Evolutionary conservation across 1,140 invertebrate genomes (phyloP), one percentile per base, ranked within the genome.

Genomic region (Papilio aristodemus): DNA sequence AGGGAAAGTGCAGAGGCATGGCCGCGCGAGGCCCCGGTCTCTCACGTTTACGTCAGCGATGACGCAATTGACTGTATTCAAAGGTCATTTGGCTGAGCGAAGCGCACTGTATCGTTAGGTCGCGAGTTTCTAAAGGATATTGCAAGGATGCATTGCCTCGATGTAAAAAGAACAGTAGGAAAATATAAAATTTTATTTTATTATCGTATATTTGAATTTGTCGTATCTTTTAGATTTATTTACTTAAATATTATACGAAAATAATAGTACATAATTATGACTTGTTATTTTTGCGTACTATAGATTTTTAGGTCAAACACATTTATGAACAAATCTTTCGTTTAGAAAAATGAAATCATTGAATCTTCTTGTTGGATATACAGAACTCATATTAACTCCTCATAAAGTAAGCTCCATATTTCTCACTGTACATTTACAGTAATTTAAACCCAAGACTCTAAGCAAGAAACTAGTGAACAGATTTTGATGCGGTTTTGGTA

Each of bases 391-490:
- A n/a, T n/a, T n/a, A n/a, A n/a, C n/a, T n/a, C n/a, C n/a, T n/a
- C n/a, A n/a, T n/a, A n/a, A n/a, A n/a, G n/a, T n/a, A n/a, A n/a
- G n/a, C n/a, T n/a, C n/a, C n/a, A n/a, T n/a, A n/a, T n/a, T n/a
- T n/a, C n/a, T n/a, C n/a, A n/a, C n/a, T n/a, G n/a, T n/a, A n/a
- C n/a, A n/a, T n/a, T n/a, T n/a, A n/a, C n/a, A n/a, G n/a, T n/a
- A n/a, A n/a, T n/a, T n/a, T n/a, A n/a, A n/a, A n/a, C n/a, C n/a
- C n/a, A n/a, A n/a, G n/a, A n/a, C n/a, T n/a, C n/a, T n/a, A n/a
- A 66, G 71, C 58, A 37, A 64, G 19, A 60, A 73, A 43, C 50
- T 25, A 25, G 8, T 22, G 46, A 11, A 22, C 19, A 9, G 46
- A 50, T 50, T 46, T 50, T 50, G 17, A 50, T 50, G 17, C 46